phyloP scores from a whole-genome alignment of 1,140 invertebrate species.

The Drosophila ananassae region DNA sequence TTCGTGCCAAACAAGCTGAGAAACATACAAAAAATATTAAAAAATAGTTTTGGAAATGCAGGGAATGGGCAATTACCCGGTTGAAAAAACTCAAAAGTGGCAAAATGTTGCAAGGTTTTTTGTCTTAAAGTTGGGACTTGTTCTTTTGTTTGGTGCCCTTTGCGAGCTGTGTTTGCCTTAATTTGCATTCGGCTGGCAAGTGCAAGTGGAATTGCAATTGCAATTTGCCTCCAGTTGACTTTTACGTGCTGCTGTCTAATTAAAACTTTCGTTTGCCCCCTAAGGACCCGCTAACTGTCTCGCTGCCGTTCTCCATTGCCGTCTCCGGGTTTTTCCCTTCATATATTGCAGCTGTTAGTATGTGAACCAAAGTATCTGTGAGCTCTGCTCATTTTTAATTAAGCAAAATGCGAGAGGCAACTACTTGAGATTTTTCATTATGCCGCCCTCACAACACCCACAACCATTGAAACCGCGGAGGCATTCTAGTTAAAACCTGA shows the following conservation, averaged over 20 bases:
- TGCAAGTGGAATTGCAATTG: slow-evolving; percentile 69
- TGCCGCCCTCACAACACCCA: slow-evolving; percentile 14
- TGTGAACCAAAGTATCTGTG: slow-evolving; percentile 32
- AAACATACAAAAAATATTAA: neutral
- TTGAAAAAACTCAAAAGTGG: slow-evolving; percentile 17
- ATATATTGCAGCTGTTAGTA: slow-evolving; percentile 8
- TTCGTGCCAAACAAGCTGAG: neutral
- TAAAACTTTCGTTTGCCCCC: slow-evolving; percentile 67
- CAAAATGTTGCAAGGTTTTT: slow-evolving; percentile 26
- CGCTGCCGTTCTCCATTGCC: slow-evolving; percentile 25
- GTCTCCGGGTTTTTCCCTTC: slow-evolving; percentile 24
- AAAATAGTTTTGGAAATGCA: slow-evolving; percentile 1
- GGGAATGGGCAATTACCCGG: slow-evolving; percentile 28
- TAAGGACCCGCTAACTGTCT: slow-evolving; percentile 29
- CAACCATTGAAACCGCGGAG: neutral
- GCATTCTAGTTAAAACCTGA: neutral
- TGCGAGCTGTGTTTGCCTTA: slow-evolving; percentile 46
- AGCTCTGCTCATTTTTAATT: slow-evolving; percentile 75
- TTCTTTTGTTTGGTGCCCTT: slow-evolving; percentile 13
- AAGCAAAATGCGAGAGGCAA: slow-evolving; percentile 67
- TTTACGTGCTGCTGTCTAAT: slow-evolving; percentile 77
- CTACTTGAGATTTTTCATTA: slow-evolving; percentile 77
- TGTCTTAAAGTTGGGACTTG: slow-evolving; percentile 17
- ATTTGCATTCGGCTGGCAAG: slow-evolving; percentile 62
- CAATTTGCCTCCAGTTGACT: slow-evolving; percentile 73